Evolutionary conservation across 2,113 vertebrate genomes (phyloP), one percentile per base, ranked within the genome.

Genomic region (Gobius niger): DNA sequence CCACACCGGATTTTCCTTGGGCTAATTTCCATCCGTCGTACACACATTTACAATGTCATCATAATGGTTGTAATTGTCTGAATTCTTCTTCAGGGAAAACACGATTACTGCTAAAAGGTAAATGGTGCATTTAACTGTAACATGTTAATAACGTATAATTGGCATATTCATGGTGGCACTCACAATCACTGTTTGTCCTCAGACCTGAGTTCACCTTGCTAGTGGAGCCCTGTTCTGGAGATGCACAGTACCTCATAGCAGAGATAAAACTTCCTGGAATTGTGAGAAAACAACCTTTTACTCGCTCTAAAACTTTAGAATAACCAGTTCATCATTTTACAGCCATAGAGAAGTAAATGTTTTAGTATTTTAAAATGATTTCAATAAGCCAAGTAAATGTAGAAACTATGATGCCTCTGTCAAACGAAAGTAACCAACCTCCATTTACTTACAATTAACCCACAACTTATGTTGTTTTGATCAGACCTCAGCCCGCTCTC

Each of bases 261-360:
- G 95, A 95, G 79, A 92, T 97, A 15, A 86, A 92, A 53, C 89
- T 97, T 9, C 95, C 95, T 15, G 94, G 92, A 56, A 91, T 95
- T 94, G 95, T 96, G 79, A 93, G 93, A 78, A 2, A 9, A 78
- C n/a, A 40, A 19, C 54, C 0, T 49, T 40, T n/a, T n/a, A 42
- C 5, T 54, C 54, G 54, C 7, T 16, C 19, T 18, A 19, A 72
- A 15, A 44, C 8, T 34, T 46, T 46, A 46, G 10, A 46, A 46
- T 11, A 46, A 9, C 7, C 44, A 46, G 7, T 11, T 46, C 44
- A 2, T 46, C 7, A 11, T 46, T 46, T 46, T 46, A 11, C 44
- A 46, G 44, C 10, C 44, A 46, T 11, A 34, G 24, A 34, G 24
- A 34, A 34, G 24, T 34, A 34, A 34, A 34, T 4, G 24, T 2